Evolutionary conservation across 1,140 invertebrate species (phyloP).

Genomic region (Oppia nitens): DNA sequence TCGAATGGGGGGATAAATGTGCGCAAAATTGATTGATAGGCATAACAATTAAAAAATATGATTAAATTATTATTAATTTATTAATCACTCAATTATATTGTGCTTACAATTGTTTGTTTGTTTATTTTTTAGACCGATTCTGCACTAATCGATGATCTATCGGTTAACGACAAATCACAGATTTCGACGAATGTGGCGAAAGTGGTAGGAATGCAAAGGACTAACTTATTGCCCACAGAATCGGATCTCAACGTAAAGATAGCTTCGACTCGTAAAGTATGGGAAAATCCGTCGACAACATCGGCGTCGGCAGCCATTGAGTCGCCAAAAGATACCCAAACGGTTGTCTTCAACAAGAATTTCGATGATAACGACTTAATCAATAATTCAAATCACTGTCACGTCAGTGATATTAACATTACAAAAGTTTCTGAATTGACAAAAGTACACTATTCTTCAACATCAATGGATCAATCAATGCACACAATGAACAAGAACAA

Average conservation of each 20-base stretch:
- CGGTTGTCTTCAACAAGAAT: background rate
- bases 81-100: background rate
- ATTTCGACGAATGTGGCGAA: background rate
- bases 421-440: background rate
- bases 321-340: background rate
- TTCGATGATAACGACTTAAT: background rate
- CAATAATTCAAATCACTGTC: background rate
- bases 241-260: slow-evolving; percentile 88
- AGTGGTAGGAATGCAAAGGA: background rate
- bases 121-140: background rate
- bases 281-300: slow-evolving; percentile 50
- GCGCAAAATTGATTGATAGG: background rate
- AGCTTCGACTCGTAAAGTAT: slow-evolving; percentile 78
- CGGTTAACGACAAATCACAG: background rate
- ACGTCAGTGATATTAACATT: background rate
- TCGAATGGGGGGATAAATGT: background rate
- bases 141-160: background rate
- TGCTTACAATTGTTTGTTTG: background rate
- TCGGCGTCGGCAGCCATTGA: slow-evolving; percentile 40
- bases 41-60: too few species aligned
- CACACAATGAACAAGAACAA: background rate
- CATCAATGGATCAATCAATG: background rate
- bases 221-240: slow-evolving; percentile 46
- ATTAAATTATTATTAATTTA: background rate
- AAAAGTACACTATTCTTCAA: background rate